Conservation (phyloP, 2,888 invertebrate genomes). For the Nebria salina region DNA sequence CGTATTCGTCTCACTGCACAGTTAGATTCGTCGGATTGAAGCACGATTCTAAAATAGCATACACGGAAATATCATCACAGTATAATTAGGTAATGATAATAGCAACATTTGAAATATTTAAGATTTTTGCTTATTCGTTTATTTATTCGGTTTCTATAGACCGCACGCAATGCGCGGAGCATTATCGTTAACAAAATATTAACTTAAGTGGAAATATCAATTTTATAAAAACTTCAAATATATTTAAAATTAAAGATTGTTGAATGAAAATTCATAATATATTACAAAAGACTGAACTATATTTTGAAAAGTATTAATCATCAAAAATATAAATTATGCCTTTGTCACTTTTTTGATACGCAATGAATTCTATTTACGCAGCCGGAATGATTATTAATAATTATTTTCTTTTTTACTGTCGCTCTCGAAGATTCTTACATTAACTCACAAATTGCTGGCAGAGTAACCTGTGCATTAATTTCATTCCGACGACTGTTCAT, state of each 20-base stretch:
- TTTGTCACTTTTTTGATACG: neutral
- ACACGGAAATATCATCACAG: neutral
- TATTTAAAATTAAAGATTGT: too few relatives aligned
- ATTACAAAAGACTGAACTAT: neutral
- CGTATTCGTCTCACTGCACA: neutral
- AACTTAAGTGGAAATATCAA: neutral
- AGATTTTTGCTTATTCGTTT: neutral
- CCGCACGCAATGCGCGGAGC: neutral
- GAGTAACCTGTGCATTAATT: neutral
- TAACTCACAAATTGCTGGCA: neutral
- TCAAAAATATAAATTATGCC: neutral
- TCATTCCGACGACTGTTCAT: neutral
- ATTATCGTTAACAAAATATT: neutral
- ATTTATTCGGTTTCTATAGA: neutral
- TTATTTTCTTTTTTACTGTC: neutral
- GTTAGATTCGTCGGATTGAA: neutral
- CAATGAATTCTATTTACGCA: neutral
- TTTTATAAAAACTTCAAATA: neutral
- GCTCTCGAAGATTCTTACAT: neutral
- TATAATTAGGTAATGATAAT: slow-evolving; percentile 1
- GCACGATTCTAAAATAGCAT: neutral
- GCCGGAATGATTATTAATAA: neutral
- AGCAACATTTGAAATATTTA: neutral
- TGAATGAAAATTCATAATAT: too few relatives aligned
- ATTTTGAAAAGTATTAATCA: neutral